A percentile compares a stretch with the other conserved stretches of the same genome.
These are phyloP conservation scores for Procambarus clarkii DNA, from an alignment of 1,140 invertebrate genomes.

Conservation along the genomic window DNA sequence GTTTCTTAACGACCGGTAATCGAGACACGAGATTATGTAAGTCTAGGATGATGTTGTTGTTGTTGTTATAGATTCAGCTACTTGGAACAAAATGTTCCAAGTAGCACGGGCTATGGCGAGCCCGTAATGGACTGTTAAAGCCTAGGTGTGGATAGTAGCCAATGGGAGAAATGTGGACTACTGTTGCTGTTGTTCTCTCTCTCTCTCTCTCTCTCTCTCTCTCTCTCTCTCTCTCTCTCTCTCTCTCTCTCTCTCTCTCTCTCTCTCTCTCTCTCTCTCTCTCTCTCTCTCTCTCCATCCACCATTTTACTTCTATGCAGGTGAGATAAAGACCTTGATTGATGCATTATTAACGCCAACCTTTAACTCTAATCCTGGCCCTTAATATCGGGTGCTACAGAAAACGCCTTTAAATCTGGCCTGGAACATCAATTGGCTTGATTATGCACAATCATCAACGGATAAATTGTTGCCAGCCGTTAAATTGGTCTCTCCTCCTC, in stretches of 20 bases:
- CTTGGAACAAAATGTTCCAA: too few relatives aligned
- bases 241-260: constrained; percentile 1
- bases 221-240: neutral
- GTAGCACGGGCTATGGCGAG: too few relatives aligned
- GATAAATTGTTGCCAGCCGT: neutral
- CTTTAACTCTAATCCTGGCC: neutral
- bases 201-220: neutral
- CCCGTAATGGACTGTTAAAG: too few relatives aligned
- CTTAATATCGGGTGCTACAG: neutral
- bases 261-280: neutral
- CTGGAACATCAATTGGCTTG: neutral
- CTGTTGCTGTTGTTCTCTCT: too few relatives aligned
- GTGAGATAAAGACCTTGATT: neutral
- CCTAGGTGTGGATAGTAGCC: neutral
- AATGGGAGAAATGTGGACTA: neutral
- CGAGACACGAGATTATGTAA: neutral
- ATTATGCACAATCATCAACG: neutral
- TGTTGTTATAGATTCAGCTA: too few relatives aligned
- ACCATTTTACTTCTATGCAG: neutral
- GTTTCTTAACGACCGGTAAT: neutral
- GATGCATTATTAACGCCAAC: neutral
- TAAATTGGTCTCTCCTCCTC: neutral
- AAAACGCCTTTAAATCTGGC: neutral
- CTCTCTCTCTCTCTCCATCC: too few relatives aligned
- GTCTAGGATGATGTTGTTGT: neutral